Base-by-base conservation (phyloP, 2,888 invertebrate species). In the Caenorhabditis panamensis region DNA sequence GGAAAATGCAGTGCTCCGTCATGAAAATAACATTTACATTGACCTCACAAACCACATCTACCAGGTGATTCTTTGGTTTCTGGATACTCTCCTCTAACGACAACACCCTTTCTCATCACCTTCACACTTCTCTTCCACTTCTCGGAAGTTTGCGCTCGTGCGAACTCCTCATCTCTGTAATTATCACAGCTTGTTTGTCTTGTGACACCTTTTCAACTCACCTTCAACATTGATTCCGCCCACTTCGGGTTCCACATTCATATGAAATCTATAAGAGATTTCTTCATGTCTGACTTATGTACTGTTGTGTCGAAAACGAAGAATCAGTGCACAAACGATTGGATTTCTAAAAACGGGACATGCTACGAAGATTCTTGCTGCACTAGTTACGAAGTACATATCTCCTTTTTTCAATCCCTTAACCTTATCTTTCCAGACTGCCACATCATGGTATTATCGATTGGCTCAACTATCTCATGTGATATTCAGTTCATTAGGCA, bases 331-430 rank as follows among this genome's bases (percentile, higher is more conserved):
- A n/a, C 41, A 22, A 67, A 76, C 20, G 81, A 76, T 51, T 36
- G 44, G 26, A 66, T 75, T 11, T 80, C 80, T 5, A 31, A n/a
- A 18, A 64, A 61, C n/a, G 80, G 80, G 5, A 80, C 75, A 0
- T 80, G 80, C 22, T 80, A 69, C 49, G 59, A 75, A 36, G 80
- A 80, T 41, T 80, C 80, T 4, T 80, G 80, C 54, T 80, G 80
- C 41, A 75, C 63, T 22, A 69, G 64, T 61, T 53, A 63, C 18
- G 80, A 75, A 56, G 80, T 61, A 20, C 16, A 16, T 0, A 41
- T n/a, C n/a, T 11, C 2, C 11, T 13, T 6, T 2, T 20, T 24
- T 11, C 36, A 5, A 49, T 56, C 24, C 37, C 11, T 26, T 11
- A 18, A 13, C 6, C 16, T 26, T 58, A 22, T 11, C 13, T 6